Evolutionary conservation across 2,113 vertebrate genomes (phyloP), one percentile per base, ranked within the genome.

Genomic region (Petroica traversi): DNA sequence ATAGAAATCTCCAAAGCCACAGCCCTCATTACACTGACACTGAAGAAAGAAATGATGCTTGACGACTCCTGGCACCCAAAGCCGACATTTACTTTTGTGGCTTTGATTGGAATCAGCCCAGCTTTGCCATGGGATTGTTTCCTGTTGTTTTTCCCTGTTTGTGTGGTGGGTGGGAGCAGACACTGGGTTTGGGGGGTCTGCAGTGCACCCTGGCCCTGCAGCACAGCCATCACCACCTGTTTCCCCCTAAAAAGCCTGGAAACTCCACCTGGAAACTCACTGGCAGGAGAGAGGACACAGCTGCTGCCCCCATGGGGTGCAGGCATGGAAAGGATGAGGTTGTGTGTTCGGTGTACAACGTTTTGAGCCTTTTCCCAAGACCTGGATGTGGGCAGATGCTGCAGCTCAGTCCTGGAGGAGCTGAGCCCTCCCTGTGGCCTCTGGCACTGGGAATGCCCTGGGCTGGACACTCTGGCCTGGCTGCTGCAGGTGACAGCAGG

Each of bases 1-100:
- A 61, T 82, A 89, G 94, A 95, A 96, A 91, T 89, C 81, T 93
- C 72, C 85, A 83, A 92, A 96, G 91, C 90, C 92, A 88, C 75
- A 93, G 85, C 92, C 88, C 74, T 95, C 89, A 36, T 95, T 96
- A 94, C 4, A 9, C 62, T 94, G 94, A 90, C 16, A 78, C 43
- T 63, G 80, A 92, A 71, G 67, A 51, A 57, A 81, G 83, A 95
- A 97, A 97, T 84, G 88, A 80, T 1, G 24, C 94, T 96, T 91
- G 92, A 95, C 36, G 41, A 72, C 82, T 94, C 67, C 91, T 95
- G 92, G 78, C 81, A 96, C 84, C 84, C 61, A 69, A 58, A 45
- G 48, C 58, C 40, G 66, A 90, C 85, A 79, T 95, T 90, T 95
- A 84, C 78, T 96, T 92, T 67, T 69, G 62, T 63, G 88, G 63